Percentiles rank a stretch among this genome's conserved stretches.
Evolutionary conservation across 2,797 vertebrate genomes (phyloP).

Genomic region (Erethizon dorsatum): DNA sequence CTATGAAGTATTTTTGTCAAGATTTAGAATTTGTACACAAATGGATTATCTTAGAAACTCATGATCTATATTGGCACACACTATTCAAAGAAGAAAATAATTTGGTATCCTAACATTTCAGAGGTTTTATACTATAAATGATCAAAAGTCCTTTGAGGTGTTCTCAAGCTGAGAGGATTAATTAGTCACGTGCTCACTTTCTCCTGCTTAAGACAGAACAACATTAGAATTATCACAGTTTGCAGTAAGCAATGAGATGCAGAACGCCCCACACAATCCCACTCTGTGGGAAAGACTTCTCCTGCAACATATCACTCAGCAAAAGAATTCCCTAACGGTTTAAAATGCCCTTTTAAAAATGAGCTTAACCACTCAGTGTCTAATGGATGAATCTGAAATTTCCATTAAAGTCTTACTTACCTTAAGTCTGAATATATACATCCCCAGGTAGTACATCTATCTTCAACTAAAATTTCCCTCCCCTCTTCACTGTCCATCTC

Average conservation of each 20-base stretch:
- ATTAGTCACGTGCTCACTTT: slow-evolving; percentile 56
- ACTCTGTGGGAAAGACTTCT: background rate
- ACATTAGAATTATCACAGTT: background rate
- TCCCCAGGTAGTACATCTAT: background rate
- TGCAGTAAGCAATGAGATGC: slow-evolving; percentile 62
- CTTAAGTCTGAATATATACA: background rate
- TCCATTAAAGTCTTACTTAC: slow-evolving; percentile 76
- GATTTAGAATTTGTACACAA: slow-evolving; percentile 80
- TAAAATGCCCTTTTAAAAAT: slow-evolving; percentile 46
- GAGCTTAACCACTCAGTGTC: background rate
- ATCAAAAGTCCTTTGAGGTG: slow-evolving; percentile 69
- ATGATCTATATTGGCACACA: background rate
- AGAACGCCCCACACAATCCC: background rate
- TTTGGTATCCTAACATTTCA: slow-evolving; percentile 51
- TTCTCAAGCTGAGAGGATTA: slow-evolving; percentile 47
- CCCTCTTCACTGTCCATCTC: background rate
- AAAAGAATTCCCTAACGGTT: slow-evolving; percentile 67
- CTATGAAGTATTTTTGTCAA: slow-evolving; percentile 63
- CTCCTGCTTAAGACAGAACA: slow-evolving; percentile 68
- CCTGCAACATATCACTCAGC: slow-evolving; percentile 5
- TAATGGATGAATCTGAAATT: background rate
- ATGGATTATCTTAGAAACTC: slow-evolving; percentile 70
- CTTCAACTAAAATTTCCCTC: background rate
- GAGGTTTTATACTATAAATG: slow-evolving; percentile 16
- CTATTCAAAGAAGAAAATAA: slow-evolving; percentile 51